Percentiles rank a stretch among this genome's conserved stretches.
These are phyloP conservation scores for Poeciliopsis turrubarensis DNA, from an alignment of 2,113 vertebrate species.

Conservation along the genomic window DNA sequence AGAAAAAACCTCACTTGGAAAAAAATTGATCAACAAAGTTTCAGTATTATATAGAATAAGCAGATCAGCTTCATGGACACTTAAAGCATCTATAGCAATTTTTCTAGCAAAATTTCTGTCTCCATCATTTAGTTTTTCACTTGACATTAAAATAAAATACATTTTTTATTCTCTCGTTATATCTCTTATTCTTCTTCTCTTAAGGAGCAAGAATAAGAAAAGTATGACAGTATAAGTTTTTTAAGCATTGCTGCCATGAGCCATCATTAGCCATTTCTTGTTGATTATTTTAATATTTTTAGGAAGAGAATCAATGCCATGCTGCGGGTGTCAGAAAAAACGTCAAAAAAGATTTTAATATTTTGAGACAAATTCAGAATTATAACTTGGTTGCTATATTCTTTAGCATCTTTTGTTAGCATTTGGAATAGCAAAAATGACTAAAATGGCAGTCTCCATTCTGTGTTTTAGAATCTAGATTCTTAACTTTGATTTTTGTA, in stretches of 20 bases:
- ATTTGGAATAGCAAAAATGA: not conserved
- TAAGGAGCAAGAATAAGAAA: no score
- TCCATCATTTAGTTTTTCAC: not conserved
- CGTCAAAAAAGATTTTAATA: not conserved
- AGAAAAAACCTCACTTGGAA: not conserved
- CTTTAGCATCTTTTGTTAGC: not conserved
- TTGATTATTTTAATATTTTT: not conserved
- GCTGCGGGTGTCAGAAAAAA: not conserved
- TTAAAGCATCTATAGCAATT: no score
- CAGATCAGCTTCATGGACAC: not conserved
- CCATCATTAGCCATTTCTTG: not conserved
- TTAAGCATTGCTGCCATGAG: no score
- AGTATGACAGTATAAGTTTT: no score
- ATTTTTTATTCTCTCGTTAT: no score
- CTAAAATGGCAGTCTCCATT: not conserved
- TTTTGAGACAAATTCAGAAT: not conserved
- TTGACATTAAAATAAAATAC: not conserved
- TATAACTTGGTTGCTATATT: not conserved
- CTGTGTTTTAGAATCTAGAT: not conserved
- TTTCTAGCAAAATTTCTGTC: no score
- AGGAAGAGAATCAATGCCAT: not conserved
- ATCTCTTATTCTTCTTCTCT: no score
- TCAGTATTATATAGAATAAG: not conserved
- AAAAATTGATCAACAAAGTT: no score
- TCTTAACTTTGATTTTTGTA: not conserved